Conservation (phyloP, 2,888 invertebrate species). For the Drosophila subsilvestris region DNA sequence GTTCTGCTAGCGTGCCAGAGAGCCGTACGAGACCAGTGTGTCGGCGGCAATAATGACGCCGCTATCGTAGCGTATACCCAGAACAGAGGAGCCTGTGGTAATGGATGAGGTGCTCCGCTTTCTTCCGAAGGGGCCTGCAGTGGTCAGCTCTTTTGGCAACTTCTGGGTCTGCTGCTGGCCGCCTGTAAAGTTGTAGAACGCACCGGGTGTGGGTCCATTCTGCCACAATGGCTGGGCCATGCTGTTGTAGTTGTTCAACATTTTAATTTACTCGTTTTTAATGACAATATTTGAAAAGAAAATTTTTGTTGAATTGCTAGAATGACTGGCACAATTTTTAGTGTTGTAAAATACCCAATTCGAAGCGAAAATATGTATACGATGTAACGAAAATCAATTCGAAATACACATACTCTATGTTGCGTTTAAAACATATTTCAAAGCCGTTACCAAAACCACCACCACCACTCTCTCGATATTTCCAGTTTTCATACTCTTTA, state of each 20-base stretch:
- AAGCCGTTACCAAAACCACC: no score
- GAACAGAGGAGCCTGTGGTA: constrained; percentile 96
- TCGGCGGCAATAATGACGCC: constrained; percentile 97
- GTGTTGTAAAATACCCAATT: no score
- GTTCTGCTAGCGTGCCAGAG: constrained; percentile 94
- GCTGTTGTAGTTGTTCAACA: constrained; percentile 81
- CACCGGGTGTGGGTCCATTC: constrained; percentile 92
- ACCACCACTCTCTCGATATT: no score
- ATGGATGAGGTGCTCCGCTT: constrained; percentile 87
- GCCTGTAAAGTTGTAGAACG: constrained; percentile 91
- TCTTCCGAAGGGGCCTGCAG: constrained; percentile 84
- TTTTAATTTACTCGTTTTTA: constrained; percentile 29
- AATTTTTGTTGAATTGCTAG: no score
- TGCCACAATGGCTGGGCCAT: constrained; percentile 87
- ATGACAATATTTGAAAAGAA: constrained; percentile 10
- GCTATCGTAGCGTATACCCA: constrained; percentile 93
- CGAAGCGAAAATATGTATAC: no score
- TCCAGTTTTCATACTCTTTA: no score
- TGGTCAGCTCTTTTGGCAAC: constrained; percentile 72
- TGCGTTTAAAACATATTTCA: no score
- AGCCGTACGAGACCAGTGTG: constrained; percentile 96
- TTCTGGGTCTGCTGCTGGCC: constrained; percentile 68
- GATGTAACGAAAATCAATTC: no score
- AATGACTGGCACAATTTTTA: no score
- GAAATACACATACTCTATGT: no score